Evolutionary conservation across 2,797 vertebrate species (phyloP).

Genomic region (Malurus splendens): DNA sequence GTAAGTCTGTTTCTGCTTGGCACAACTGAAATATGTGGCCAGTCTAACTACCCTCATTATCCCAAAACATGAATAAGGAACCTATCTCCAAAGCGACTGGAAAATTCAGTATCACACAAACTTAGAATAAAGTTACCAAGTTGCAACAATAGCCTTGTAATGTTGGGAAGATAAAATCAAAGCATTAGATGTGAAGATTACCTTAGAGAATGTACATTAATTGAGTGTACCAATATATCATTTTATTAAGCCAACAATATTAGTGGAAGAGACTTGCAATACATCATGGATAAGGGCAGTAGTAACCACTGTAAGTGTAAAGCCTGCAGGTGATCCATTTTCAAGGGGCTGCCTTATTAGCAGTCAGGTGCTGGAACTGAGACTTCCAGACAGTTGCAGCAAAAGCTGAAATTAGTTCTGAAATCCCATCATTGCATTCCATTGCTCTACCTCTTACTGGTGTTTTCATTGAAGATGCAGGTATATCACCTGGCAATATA

Average conservation of each 20-base stretch:
- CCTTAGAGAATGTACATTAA: neutral
- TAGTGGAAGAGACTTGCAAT: neutral
- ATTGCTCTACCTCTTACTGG: neutral
- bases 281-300: neutral
- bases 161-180: neutral
- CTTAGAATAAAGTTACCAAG: neutral
- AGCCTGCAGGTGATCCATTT: neutral
- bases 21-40: neutral
- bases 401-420: neutral
- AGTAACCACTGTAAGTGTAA: neutral
- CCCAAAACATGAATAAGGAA: neutral
- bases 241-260: neutral
- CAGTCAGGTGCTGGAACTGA: neutral
- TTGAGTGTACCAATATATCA: neutral
- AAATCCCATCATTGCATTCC: neutral
- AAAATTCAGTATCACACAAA: neutral
- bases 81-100: neutral
- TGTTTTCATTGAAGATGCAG: neutral
- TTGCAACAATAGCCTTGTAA: neutral
- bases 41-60: neutral
- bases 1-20: neutral
- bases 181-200: neutral
- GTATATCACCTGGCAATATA: neutral
- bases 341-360: neutral
- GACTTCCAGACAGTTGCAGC: neutral